Conservation (phyloP, 2,888 invertebrate genomes). For the Salpingus planirostris region DNA sequence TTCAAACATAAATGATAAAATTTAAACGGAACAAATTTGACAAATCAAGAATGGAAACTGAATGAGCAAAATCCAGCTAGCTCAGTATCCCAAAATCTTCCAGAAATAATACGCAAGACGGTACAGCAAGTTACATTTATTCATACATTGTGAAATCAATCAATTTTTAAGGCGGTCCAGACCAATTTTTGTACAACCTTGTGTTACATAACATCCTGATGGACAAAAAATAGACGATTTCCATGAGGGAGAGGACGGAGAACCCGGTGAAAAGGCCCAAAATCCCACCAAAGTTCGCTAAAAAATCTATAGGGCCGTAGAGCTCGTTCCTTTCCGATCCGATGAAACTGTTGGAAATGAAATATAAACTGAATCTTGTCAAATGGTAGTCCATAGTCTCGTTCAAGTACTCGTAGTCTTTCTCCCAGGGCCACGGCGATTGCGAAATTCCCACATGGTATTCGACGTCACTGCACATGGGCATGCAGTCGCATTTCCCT, state of each 20-base stretch:
- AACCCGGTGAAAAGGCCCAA: constrained; percentile 44
- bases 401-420: too few relatives aligned
- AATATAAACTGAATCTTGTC: too few relatives aligned
- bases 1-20: too few relatives aligned
- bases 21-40: too few relatives aligned
- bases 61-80: too few relatives aligned
- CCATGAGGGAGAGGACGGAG: constrained; percentile 42
- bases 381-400: too few relatives aligned
- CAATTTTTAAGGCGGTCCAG: constrained; percentile 16
- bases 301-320: constrained; percentile 59
- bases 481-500: constrained; percentile 39
- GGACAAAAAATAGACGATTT: constrained; percentile 48
- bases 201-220: constrained; percentile 38
- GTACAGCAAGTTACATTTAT: too few relatives aligned
- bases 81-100: too few relatives aligned
- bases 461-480: constrained; percentile 35
- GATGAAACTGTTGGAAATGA: constrained; percentile 24
- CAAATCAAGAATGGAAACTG: too few relatives aligned
- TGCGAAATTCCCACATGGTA: constrained; percentile 39
- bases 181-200: constrained; percentile 30
- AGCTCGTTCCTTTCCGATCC: constrained; percentile 36
- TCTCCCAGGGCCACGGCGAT: constrained; percentile 28
- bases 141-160: too few relatives aligned
- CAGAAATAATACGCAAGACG: too few relatives aligned
- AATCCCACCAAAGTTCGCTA: constrained; percentile 60